A percentile compares a stretch with the other conserved stretches of the same genome.
These are phyloP conservation scores for Fringilla coelebs DNA, from an alignment of 2,797 vertebrate species.

Conservation along the genomic window DNA sequence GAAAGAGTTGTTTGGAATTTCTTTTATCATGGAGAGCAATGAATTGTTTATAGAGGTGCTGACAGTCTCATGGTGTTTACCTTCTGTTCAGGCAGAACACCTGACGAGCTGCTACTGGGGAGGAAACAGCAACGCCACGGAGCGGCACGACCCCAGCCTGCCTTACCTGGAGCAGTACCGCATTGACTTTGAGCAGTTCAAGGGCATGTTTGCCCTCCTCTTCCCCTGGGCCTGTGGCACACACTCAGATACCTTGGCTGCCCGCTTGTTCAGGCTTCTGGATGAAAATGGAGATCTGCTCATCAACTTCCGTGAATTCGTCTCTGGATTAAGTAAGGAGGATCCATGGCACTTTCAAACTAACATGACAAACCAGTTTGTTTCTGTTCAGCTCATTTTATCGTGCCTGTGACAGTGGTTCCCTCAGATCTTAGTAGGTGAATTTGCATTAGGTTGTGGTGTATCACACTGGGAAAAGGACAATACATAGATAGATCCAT, in stretches of 20 bases:
- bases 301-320: conserved; percentile 97
- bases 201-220: conserved; percentile 89
- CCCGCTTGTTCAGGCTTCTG: conserved; percentile 87
- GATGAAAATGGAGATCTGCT: conserved; percentile 91
- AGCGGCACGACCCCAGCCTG: conserved; percentile 94
- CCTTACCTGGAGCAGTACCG: conserved; percentile 98
- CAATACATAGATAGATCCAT: rapidly evolving
- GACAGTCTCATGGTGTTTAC: background rate
- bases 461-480: background rate
- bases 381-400: background rate
- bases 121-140: conserved; percentile 88
- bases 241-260: conserved; percentile 87
- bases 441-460: background rate
- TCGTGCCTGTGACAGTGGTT: background rate
- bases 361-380: background rate
- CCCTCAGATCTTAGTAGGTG: background rate
- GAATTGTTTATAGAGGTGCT: background rate
- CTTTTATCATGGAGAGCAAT: rapidly evolving
- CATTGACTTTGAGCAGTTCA: conserved; percentile 96
- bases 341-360: background rate
- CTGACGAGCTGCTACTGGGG: conserved; percentile 99
- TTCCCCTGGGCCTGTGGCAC: conserved; percentile 93
- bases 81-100: conserved; percentile 85
- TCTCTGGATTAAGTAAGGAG: conserved; percentile 87
- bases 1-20: background rate